Conservation (phyloP, 2,797 vertebrate genomes). For the Betta splendens region DNA sequence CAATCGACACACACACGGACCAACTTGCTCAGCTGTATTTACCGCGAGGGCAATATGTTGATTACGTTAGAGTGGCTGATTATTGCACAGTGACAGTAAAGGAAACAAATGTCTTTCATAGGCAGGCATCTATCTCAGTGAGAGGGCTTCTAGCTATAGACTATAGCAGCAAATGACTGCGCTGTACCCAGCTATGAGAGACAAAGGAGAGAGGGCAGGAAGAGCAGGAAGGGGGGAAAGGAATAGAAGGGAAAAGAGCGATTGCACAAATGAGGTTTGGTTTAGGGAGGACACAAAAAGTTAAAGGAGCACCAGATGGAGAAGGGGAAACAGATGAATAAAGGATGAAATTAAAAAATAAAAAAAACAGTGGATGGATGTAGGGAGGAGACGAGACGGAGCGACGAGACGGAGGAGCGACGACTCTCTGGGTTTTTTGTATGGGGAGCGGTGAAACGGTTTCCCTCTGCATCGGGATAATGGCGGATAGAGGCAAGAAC, state of each 20-base stretch:
- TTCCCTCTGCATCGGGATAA: slow-evolving; percentile 49
- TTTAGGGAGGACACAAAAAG: slow-evolving; percentile 53
- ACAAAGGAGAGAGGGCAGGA: slow-evolving; percentile 63
- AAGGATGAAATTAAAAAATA: slow-evolving; percentile 48
- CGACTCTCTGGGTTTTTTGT: slow-evolving; percentile 50
- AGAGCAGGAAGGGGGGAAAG: slow-evolving; percentile 48
- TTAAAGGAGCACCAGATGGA: slow-evolving; percentile 67
- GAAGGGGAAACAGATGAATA: slow-evolving; percentile 57
- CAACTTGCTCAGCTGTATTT: slow-evolving; percentile 84
- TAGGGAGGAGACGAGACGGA: slow-evolving; percentile 25
- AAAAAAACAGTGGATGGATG: slow-evolving; percentile 41
- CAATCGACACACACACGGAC: slow-evolving; percentile 35
- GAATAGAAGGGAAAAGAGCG: slow-evolving; percentile 36
- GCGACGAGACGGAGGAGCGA: slow-evolving; percentile 48
- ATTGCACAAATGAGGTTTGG: slow-evolving; percentile 61
- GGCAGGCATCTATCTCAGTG: slow-evolving; percentile 75
- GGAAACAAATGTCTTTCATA: slow-evolving; percentile 82
- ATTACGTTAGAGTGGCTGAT: slow-evolving; percentile 83
- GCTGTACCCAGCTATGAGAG: slow-evolving; percentile 62
- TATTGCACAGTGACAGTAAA: slow-evolving; percentile 82
- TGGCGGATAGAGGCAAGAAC: slow-evolving; percentile 67
- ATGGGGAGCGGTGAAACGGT: slow-evolving; percentile 53
- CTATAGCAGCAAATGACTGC: slow-evolving; percentile 68
- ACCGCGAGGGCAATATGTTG: slow-evolving; percentile 82
- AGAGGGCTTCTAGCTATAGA: slow-evolving; percentile 74